Percentiles rank a stretch among this genome's conserved stretches.
Conservation (phyloP, 2,888 invertebrate species). For the Glaucopsyche alexis region DNA sequence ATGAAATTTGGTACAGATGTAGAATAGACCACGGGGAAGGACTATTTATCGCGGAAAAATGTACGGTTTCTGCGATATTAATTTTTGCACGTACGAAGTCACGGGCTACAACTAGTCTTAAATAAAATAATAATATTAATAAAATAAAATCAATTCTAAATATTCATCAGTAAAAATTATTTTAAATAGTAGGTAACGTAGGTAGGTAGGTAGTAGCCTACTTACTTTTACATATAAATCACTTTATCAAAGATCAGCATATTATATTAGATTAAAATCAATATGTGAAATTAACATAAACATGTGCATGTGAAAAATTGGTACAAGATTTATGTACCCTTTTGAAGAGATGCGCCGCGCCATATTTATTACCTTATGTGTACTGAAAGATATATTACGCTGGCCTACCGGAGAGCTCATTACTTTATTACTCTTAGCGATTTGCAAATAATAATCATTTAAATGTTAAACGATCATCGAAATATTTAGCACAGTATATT, state of each 20-base stretch:
- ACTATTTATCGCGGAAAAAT: too few relatives aligned
- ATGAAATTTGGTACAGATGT: too few relatives aligned
- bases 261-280: not conserved
- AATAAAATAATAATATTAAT: too few relatives aligned
- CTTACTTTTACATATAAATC: not conserved
- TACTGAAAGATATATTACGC: constrained; percentile 36
- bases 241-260: not conserved
- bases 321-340: constrained; percentile 19
- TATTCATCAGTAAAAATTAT: too few relatives aligned
- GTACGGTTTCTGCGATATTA: too few relatives aligned
- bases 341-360: constrained; percentile 31
- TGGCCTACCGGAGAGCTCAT: constrained; percentile 35
- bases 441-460: not conserved
- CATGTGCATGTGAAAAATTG: constrained; percentile 11
- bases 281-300: constrained; percentile 13
- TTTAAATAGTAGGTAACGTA: not conserved
- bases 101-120: too few relatives aligned
- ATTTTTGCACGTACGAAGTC: too few relatives aligned
- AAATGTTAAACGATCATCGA: not conserved
- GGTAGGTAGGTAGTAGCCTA: too few relatives aligned
- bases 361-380: constrained; percentile 40
- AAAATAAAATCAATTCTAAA: too few relatives aligned
- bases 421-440: not conserved
- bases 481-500: too few relatives aligned
- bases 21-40: too few relatives aligned